Conservation (phyloP, 2,797 vertebrate genomes). For the Syndactyla subalaris region DNA sequence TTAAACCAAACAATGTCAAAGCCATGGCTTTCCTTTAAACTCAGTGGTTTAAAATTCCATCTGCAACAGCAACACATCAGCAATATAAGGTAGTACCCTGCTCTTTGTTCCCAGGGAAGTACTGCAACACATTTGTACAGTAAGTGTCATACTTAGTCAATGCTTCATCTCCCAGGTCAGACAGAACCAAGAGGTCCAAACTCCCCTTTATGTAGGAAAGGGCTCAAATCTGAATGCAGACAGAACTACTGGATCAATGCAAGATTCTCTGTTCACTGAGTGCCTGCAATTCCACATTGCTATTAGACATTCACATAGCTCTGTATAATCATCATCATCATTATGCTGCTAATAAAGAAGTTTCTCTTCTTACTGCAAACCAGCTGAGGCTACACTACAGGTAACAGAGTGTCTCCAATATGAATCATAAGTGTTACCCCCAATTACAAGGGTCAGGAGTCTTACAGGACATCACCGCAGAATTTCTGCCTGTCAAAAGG, state of each 20-base stretch:
- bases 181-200: not conserved
- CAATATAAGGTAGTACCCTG: not conserved
- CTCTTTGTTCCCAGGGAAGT: not conserved
- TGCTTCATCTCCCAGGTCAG: not conserved
- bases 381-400: not conserved
- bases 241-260: not conserved
- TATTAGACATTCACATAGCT: not conserved
- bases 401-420: not conserved
- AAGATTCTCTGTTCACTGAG: not conserved
- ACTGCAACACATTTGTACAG: not conserved
- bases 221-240: not conserved
- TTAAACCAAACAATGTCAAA: not conserved
- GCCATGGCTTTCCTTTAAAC: not conserved
- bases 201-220: accelerated
- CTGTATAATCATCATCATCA: not conserved
- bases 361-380: not conserved
- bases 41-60: not conserved
- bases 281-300: not conserved
- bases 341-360: not conserved
- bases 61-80: not conserved
- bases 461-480: not conserved
- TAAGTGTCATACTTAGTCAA: not conserved
- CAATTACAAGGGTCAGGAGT: not conserved
- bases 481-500: not conserved
- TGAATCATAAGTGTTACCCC: not conserved